These are phyloP conservation scores for Chrysochloris asiatica DNA, from an alignment of 2,113 vertebrate genomes.

Conservation along the genomic window DNA sequence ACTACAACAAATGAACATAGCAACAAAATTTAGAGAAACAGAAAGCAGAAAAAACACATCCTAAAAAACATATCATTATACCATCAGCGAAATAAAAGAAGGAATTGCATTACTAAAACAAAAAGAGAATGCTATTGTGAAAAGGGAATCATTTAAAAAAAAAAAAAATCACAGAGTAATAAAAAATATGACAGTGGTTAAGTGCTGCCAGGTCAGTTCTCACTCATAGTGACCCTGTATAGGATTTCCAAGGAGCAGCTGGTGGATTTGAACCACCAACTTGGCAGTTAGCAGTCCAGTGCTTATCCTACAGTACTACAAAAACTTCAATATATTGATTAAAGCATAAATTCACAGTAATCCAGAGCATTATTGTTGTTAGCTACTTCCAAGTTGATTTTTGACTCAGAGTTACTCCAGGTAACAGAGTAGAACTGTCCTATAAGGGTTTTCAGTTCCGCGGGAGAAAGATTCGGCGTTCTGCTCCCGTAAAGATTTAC, in stretches of 20 bases:
- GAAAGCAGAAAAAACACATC: background rate
- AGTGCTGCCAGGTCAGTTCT: too few species aligned
- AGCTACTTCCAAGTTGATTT: background rate
- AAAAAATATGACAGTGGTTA: too few species aligned
- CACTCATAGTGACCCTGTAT: too few species aligned
- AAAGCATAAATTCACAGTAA: background rate
- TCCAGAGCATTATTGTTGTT: too few species aligned
- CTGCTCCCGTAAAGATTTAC: too few species aligned
- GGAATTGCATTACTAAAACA: background rate
- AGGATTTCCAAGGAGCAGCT: too few species aligned
- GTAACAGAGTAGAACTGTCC: background rate
- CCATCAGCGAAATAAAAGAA: background rate
- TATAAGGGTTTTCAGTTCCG: too few species aligned
- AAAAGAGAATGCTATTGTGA: background rate
- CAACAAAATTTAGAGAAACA: background rate
- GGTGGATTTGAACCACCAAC: too few species aligned
- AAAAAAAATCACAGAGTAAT: background rate
- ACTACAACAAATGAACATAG: background rate
- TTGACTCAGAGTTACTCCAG: background rate
- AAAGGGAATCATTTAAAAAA: background rate
- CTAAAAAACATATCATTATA: background rate
- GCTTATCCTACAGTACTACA: too few species aligned
- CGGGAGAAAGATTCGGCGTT: too few species aligned
- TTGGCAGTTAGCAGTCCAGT: too few species aligned
- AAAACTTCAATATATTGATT: background rate